Percentiles rank a stretch among this genome's conserved stretches.
Evolutionary conservation across 2,113 vertebrate genomes (phyloP).

Genomic region (Electrona antarctica): DNA sequence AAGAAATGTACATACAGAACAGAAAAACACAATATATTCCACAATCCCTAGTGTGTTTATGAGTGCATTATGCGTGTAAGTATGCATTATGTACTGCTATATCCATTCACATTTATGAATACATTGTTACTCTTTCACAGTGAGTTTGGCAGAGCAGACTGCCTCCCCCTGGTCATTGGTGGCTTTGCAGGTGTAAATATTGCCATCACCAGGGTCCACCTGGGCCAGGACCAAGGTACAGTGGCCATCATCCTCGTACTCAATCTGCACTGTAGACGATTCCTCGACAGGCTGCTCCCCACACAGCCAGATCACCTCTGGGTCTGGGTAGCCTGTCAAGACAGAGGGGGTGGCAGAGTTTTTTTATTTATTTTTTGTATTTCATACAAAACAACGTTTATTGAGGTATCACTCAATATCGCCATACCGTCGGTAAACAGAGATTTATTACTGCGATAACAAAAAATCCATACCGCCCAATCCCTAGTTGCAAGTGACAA

Average conservation of each 20-base stretch:
- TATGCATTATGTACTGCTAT: not conserved
- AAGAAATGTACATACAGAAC: slow-evolving; percentile 18
- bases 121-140: slow-evolving; percentile 34
- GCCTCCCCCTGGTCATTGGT: slow-evolving; percentile 68
- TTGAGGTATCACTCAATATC: too few species aligned
- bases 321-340: slow-evolving; percentile 79
- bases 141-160: slow-evolving; percentile 62
- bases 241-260: slow-evolving; percentile 79
- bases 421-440: too few species aligned
- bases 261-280: slow-evolving; percentile 65
- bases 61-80: not conserved
- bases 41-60: not conserved
- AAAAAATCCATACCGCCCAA: too few species aligned
- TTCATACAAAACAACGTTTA: not conserved
- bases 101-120: not conserved
- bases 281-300: slow-evolving; percentile 68
- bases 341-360: not conserved
- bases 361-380: not conserved
- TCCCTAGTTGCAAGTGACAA: too few species aligned
- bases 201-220: slow-evolving; percentile 53
- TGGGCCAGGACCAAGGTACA: slow-evolving; percentile 72
- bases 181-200: slow-evolving; percentile 78
- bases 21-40: not conserved
- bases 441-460: too few species aligned
- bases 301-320: slow-evolving; percentile 81